These are phyloP conservation scores for Podiceps cristatus DNA, from an alignment of 2,113 vertebrate genomes.

Conservation along the genomic window DNA sequence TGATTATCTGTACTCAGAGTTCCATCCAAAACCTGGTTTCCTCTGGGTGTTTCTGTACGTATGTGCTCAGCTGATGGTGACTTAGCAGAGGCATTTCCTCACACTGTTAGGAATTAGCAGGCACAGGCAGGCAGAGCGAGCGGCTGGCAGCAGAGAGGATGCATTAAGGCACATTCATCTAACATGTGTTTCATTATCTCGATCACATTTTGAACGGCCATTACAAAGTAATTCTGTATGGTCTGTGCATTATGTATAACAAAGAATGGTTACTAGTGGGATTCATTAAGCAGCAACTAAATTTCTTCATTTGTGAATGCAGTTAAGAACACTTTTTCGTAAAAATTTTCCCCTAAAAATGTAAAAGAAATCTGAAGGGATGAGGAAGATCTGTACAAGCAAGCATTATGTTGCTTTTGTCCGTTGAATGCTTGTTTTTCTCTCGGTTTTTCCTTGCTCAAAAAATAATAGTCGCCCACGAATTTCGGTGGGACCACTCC, in stretches of 20 bases:
- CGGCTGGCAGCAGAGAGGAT: not conserved
- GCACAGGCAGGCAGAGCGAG: not conserved
- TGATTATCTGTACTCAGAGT: not conserved
- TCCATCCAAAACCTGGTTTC: constrained; percentile 7
- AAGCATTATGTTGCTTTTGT: not conserved
- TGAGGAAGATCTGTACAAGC: not conserved
- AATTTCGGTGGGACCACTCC: not conserved
- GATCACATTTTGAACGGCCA: constrained; percentile 32
- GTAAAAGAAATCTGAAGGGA: not conserved
- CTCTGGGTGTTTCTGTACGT: not conserved
- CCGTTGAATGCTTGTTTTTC: not conserved
- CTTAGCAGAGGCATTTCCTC: not conserved
- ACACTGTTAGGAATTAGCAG: not conserved
- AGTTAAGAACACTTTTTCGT: not conserved
- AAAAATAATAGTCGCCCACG: not conserved
- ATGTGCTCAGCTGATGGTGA: not conserved
- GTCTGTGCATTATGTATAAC: not conserved
- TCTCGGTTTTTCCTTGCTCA: not conserved
- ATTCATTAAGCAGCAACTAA: not conserved
- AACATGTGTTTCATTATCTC: constrained; percentile 5
- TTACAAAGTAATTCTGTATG: constrained; percentile 32
- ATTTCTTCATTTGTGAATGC: not conserved
- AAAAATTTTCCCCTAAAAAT: not conserved
- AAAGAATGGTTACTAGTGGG: not conserved
- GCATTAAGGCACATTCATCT: not conserved